These are phyloP conservation scores for Cyphomyrmex costatus DNA, from an alignment of 1,140 invertebrate genomes.

Conservation along the genomic window DNA sequence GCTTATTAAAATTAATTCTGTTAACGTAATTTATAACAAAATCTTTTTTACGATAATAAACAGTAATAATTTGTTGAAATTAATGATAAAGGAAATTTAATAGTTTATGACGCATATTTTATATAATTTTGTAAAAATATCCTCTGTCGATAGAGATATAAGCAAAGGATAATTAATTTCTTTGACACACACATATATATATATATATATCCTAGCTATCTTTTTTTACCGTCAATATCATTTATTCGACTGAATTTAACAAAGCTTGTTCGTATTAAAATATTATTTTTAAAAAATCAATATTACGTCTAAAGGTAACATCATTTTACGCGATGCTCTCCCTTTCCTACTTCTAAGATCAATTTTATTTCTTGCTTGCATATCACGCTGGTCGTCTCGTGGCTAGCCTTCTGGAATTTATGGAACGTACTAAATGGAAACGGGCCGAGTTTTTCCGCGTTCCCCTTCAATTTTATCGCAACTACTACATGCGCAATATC, in stretches of 20 bases:
- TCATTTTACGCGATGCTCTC: constrained; percentile 21
- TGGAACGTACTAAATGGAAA: constrained; percentile 74
- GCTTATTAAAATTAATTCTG: neutral
- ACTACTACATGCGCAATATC: constrained; percentile 69
- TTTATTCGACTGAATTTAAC: neutral
- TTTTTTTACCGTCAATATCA: neutral
- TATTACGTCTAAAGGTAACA: constrained; percentile 40
- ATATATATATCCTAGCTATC: neutral
- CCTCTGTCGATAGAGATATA: neutral
- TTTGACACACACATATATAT: no score
- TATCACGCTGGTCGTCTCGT: constrained; percentile 65
- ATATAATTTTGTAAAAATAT: neutral
- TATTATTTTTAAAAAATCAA: constrained; percentile 33
- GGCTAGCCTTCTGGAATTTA: constrained; percentile 65
- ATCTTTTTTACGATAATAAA: neutral
- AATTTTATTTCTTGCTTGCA: constrained; percentile 77
- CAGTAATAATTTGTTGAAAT: neutral
- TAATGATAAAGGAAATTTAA: neutral
- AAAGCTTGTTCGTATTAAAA: neutral
- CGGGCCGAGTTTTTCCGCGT: constrained; percentile 71
- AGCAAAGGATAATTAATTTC: neutral
- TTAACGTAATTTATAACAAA: neutral
- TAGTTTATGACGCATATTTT: neutral
- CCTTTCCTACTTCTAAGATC: constrained; percentile 25
- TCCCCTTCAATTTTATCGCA: constrained; percentile 70